Evolutionary conservation across 1,140 invertebrate species (phyloP), one percentile per base, ranked within the genome.

Genomic region (Leptinotarsa defecta): DNA sequence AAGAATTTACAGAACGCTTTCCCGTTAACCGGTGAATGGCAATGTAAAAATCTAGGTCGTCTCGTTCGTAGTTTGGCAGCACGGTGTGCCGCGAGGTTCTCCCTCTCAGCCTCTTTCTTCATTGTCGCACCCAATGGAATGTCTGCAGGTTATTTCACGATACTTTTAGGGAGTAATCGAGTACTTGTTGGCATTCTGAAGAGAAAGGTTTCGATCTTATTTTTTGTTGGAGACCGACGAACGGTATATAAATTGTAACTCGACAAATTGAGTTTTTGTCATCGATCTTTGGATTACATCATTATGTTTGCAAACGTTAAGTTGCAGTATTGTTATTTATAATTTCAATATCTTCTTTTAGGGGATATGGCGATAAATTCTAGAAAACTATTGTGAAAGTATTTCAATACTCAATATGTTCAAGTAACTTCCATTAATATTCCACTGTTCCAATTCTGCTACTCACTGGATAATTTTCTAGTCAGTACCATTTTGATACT

Each of bases 11-110:
- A 68, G 43, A 68, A 73, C 62, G 76, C 75, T 79, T 79, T 79
- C 78, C 78, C 78, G 78, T 79, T 79, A 79, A 70, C 69, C 63
- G 76, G 78, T 79, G 78, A 79, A 79, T 79, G 78, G 78, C 73
- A 72, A 71, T 64, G 78, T 75, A 79, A 79, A 77, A 79, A 79
- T 79, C 78, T 79, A 77, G 78, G 78, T 79, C 78, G 78, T 64
- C 64, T 71, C 74, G 19, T 71, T 73, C 74, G 75, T 75, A 75
- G 75, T 76, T 79, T 77, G 78, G 70, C 49, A 71, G 70, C 19
- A 48, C 20, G 70, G 78, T 73, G 75, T 73, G 67, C 78, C 78
- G 73, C 75, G 74, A 76, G 78, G 78, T 75, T 74, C 75, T 57
- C 68, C 34, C 63, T 20, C 73, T 34, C 68, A 70, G 64, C 73